A percentile compares a stretch with the other conserved stretches of the same genome.
These are phyloP conservation scores for Philereme transversata DNA, from an alignment of 2,888 invertebrate species.

Conservation along the genomic window DNA sequence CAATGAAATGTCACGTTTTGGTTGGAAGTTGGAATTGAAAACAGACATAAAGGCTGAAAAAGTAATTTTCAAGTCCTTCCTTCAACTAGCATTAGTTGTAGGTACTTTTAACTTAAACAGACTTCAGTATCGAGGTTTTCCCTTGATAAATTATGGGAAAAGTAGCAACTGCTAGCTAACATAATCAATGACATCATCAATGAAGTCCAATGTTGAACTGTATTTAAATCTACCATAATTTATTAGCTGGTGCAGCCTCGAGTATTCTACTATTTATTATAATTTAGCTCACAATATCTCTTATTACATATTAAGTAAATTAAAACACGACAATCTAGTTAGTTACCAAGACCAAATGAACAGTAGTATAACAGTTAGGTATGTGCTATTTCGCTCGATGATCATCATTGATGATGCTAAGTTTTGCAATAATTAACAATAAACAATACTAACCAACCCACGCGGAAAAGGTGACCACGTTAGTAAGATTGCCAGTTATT, in stretches of 20 bases:
- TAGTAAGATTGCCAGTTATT: conserved; percentile 33
- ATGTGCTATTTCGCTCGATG: conserved; percentile 30
- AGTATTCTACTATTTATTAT: conserved; percentile 41
- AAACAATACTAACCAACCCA: conserved; percentile 42
- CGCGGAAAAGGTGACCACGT: conserved; percentile 51
- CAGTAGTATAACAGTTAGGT: conserved; percentile 23
- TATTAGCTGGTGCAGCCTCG: conserved; percentile 53
- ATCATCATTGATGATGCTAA: conserved; percentile 43
- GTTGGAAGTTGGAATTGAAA: conserved; percentile 8
- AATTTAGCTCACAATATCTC: conserved; percentile 50
- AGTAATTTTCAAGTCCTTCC: conserved; percentile 4
- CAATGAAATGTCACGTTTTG: conserved; percentile 41
- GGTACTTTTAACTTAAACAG: conserved; percentile 9
- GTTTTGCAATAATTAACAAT: conserved; percentile 39
- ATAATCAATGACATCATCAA: conserved; percentile 40
- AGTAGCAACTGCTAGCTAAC: conserved; percentile 45
- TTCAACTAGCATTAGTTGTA: neutral
- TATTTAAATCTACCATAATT: conserved; percentile 55
- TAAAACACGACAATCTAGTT: conserved; percentile 37
- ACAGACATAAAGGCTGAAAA: conserved; percentile 2
- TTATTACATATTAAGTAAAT: conserved; percentile 41
- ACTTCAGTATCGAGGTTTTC: conserved; percentile 19
- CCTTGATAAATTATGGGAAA: conserved; percentile 50
- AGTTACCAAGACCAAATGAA: neutral
- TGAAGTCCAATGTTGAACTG: conserved; percentile 37